A percentile compares a stretch with the other conserved stretches of the same genome.
Conservation (phyloP, 2,797 vertebrate species). For the Aselliscus stoliczkanus region DNA sequence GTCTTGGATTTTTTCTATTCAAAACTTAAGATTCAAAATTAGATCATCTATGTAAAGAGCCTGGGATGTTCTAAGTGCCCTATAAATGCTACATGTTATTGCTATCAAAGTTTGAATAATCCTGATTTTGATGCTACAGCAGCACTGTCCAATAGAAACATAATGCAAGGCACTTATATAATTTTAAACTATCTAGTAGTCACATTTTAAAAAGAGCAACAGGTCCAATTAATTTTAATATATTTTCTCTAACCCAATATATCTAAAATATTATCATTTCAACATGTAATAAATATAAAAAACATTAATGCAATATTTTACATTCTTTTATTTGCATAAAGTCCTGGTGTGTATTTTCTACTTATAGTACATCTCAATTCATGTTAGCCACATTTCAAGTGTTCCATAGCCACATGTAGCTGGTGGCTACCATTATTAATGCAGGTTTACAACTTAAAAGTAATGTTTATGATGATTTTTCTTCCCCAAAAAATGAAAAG, state of each 20-base stretch:
- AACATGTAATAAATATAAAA: neutral
- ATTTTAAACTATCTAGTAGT: slow-evolving; percentile 16
- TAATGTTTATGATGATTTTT: slow-evolving; percentile 4
- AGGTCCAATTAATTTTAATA: neutral
- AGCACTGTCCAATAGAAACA: neutral
- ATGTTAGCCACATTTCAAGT: neutral
- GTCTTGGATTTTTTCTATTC: neutral
- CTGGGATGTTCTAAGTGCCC: neutral
- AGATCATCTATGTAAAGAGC: neutral
- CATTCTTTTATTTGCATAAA: neutral
- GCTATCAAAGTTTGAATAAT: neutral
- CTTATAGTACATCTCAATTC: neutral
- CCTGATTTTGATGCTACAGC: neutral
- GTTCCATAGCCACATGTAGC: neutral
- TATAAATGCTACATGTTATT: neutral
- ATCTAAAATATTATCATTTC: slow-evolving; percentile 22
- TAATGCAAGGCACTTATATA: neutral
- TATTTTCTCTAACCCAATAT: neutral
- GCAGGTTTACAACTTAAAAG: neutral
- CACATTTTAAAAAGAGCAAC: neutral
- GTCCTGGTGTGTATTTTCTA: neutral
- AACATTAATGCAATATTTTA: neutral
- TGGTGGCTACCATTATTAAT: neutral
- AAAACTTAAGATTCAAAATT: slow-evolving; percentile 30
- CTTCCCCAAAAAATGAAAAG: neutral